phyloP scores from a whole-genome alignment of 2,888 invertebrate genomes.

The Cerastoderma edule region DNA sequence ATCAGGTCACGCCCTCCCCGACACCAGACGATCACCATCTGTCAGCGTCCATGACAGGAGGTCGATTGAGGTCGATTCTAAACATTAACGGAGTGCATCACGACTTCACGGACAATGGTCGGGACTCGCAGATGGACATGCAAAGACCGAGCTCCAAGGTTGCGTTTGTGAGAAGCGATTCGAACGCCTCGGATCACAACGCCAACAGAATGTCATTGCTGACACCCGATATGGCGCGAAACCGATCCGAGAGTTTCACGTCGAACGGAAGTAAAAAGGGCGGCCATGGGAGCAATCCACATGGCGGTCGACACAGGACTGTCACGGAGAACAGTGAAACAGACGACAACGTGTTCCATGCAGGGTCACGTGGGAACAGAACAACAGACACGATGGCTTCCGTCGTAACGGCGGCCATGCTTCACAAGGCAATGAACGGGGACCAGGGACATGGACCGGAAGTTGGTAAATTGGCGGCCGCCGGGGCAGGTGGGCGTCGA shows the following conservation, averaged over 20 bases:
- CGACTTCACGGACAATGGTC: not conserved
- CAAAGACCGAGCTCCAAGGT: constrained; percentile 28
- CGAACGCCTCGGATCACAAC: not conserved
- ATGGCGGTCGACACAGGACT: constrained; percentile 3
- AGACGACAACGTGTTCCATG: constrained; percentile 12
- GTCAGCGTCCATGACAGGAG: constrained; percentile 7
- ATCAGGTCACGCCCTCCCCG: not conserved
- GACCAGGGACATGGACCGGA: not conserved
- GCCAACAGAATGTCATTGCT: not conserved
- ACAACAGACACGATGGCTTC: not conserved
- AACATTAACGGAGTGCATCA: constrained; percentile 5
- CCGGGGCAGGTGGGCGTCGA: constrained; percentile 16
- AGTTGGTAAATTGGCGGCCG: not conserved
- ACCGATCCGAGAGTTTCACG: constrained; percentile 8
- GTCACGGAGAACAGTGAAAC: constrained; percentile 4
- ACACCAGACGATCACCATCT: constrained; percentile 15
- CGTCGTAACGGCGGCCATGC: not conserved
- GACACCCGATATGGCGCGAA: constrained; percentile 11
- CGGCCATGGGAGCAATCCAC: not conserved
- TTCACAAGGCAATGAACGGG: not conserved
- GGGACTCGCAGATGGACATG: constrained; percentile 6
- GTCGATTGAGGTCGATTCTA: constrained; percentile 9
- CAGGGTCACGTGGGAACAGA: not conserved
- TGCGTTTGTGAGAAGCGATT: constrained; percentile 24
- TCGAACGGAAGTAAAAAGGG: constrained; percentile 1